Evolutionary conservation across 2,888 invertebrate species (phyloP), one percentile per base, ranked within the genome.

Genomic region (Trypoxylon attenuatum): DNA sequence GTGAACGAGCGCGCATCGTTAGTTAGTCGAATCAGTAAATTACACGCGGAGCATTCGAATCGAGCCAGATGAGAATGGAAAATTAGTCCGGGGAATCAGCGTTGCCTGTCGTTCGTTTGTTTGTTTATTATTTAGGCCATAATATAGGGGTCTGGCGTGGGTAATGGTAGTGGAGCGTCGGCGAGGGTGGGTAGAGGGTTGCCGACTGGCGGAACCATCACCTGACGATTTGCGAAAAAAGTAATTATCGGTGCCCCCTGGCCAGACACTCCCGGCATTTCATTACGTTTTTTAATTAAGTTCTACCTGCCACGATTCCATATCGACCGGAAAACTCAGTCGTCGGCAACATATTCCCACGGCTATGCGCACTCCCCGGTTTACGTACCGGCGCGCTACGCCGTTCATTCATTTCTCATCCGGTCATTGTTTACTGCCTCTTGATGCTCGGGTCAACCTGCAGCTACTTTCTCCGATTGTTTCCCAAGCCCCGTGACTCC

Each of bases 201-300:
- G n/a, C n/a, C n/a, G n/a, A n/a, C n/a, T n/a, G n/a, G n/a, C 19
- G 54, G 25, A 58, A 58, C 52, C 50, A 54, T 68, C 59, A 45
- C 42, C 56, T 22, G 59, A 50, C 50, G 58, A 59, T 42, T 22
- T 39, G 46, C 0, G 0, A 29, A 64, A 55, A 33, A 58, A 43
- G 49, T 22, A 33, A 13, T 15, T 51, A 38, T 54, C 52, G 62
- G 68, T 62, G 54, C 62, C 68, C 62, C 42, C 33, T 23, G 38
- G 52, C 58, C 55, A 53, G 55, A 41, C 41, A 58, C 52, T 41
- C 45, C 27, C 41, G 59, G 59, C 68, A 49, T 69, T 69, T 69
- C 68, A 68, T 68, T 69, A 69, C 51, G 59, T 42, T 67, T 69
- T 67, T 69, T 69, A 69, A 69, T 69, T 69, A 69, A 69, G 62